Percentiles rank a stretch among this genome's conserved stretches.
Conservation (phyloP, 2,113 vertebrate species). For the Oncorhynchus kisutch region DNA sequence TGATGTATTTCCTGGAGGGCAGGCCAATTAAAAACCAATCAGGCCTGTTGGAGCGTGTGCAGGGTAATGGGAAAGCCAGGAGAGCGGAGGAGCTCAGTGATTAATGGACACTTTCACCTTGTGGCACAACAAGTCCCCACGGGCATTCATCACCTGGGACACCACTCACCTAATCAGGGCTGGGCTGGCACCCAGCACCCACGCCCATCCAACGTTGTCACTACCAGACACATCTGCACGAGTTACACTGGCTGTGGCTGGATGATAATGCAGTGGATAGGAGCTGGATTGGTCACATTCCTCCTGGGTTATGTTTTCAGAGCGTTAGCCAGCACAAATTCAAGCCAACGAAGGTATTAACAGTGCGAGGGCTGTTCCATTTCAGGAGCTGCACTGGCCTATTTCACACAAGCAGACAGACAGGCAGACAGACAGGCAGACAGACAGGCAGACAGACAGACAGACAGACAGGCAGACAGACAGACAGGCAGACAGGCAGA, state of each 20-base stretch:
- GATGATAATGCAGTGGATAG: slow-evolving; percentile 31
- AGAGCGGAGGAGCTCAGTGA: slow-evolving; percentile 70
- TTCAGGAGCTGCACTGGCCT: slow-evolving; percentile 66
- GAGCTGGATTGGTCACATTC: background rate
- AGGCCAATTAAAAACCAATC: slow-evolving; percentile 83
- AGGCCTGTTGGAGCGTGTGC: slow-evolving; percentile 68
- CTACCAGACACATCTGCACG: background rate
- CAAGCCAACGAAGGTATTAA: slow-evolving; percentile 53
- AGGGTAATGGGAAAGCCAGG: slow-evolving; percentile 75
- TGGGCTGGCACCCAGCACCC: slow-evolving; percentile 32
- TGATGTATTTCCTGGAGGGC: slow-evolving; percentile 75
- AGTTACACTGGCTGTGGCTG: slow-evolving; percentile 11
- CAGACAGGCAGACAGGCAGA: too few species aligned
- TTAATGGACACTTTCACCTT: slow-evolving; percentile 81
- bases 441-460: too few species aligned
- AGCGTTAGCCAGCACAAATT: slow-evolving; percentile 25
- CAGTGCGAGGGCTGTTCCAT: slow-evolving; percentile 57
- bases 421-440: too few species aligned
- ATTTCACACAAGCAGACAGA: slow-evolving; percentile 67
- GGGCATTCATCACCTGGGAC: slow-evolving; percentile 71
- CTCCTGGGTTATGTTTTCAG: background rate
- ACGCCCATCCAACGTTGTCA: slow-evolving; percentile 5
- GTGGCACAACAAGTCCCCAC: slow-evolving; percentile 79
- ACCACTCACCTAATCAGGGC: slow-evolving; percentile 39
- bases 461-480: too few species aligned